Evolutionary conservation across 2,113 vertebrate genomes (phyloP), one percentile per base, ranked within the genome.

Genomic region (Phaethon lepturus): DNA sequence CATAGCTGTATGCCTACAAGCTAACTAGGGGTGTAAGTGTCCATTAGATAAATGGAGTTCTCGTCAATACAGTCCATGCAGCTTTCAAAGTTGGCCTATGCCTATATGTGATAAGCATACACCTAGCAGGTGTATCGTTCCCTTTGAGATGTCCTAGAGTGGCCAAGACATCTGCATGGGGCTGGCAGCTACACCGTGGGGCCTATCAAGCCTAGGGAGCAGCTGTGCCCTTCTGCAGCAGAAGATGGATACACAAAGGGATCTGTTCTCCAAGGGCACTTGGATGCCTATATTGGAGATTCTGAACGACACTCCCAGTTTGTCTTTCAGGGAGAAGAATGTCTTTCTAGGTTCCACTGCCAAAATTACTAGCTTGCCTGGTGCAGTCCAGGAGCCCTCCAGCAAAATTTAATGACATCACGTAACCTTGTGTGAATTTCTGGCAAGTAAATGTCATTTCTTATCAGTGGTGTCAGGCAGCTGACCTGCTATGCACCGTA

Each of bases 151-250:
- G 8, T 44, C 58, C 74, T 69, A 44, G 64, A 82, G 45, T 18
- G 69, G 33, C 69, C 69, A 81, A 47, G 64, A 71, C 17, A 7
- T 25, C 50, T 85, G 86, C 13, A 11, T 13, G 17, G 49, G 33
- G 19, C 73, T 90, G 73, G 33, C 59, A 88, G 59, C 40, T 52
- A 55, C 8, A 50, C 14, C 4, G 4, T 0, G 0, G 49, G 31
- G 69, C n/a, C 13, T 69, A 17, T 22, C 0, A 1, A 73, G 16
- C 49, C 55, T 10, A 2, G 7, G 40, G 73, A 74, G 40, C 49
- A 64, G 10, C 56, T 49, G 25, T 7, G 6, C 11, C 8, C 59
- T 85, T 56, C 53, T 74, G 60, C 86, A 88, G 35, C 42, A 62
- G 40, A 23, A 90, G 42, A 31, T 13, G 19, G 35, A 44, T 40